Evolutionary conservation across 2,888 invertebrate species (phyloP), one percentile per base, ranked within the genome.

Genomic region (Mesorhabditis spiculigera): DNA sequence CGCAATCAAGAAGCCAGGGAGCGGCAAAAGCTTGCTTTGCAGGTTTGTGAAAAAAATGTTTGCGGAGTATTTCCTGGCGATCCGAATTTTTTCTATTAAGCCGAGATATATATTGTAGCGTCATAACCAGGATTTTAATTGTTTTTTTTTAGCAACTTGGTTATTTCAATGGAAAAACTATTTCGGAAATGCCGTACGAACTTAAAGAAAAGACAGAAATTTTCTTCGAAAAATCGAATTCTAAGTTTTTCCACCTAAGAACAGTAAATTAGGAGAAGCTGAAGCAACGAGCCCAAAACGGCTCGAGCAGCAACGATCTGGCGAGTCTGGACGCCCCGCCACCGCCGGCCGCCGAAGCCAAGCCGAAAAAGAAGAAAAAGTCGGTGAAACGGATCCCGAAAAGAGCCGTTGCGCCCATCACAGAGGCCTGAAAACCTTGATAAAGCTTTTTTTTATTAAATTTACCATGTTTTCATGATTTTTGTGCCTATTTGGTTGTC

Each of bases 21-120:
- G 74, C 81, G 82, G 67, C 79, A 80, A 45, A 76, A 78, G 45
- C 75, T 83, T 69, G 82, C 82, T n/a, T 65, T 82, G 4, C 82
- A 82, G 74, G 80, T 78, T 4, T n/a, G 65, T 28, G 28, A 28
- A 28, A 28, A 28, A 28, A 28, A 28, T 28, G 28, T 28, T 28
- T 28, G 28, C 28, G 28, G 28, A 28, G 28, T 28, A 28, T 28
- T 28, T 28, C 28, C 28, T 28, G 28, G 28, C 28, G 28, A 28
- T 28, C 28, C 28, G 28, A 28, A 28, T 28, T 28, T 28, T 28
- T 28, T 28, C 28, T 28, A 28, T 28, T 28, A 28, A 28, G 28
- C 28, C 28, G 28, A 28, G 28, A 28, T 28, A 28, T 28, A 28
- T 28, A 28, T 28, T 28, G 28, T 28, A 28, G 28, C 28, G 28